A percentile compares a stretch with the other conserved stretches of the same genome.
These are phyloP conservation scores for Malurus alboscapulatus DNA, from an alignment of 2,113 vertebrate species.

Conservation along the genomic window DNA sequence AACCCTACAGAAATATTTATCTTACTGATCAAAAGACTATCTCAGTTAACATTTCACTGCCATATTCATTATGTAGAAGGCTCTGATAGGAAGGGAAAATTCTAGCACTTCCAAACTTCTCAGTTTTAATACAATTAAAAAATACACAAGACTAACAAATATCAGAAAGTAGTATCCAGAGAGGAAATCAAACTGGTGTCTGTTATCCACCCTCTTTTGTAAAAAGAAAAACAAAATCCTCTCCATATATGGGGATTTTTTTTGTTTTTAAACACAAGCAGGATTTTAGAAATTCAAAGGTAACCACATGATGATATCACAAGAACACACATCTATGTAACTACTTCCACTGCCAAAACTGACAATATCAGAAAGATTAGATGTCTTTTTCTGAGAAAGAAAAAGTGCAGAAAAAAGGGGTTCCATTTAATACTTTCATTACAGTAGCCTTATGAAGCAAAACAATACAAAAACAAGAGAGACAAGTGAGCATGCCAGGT, in stretches of 20 bases:
- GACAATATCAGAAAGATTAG: not conserved
- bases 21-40: not conserved
- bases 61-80: not conserved
- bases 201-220: not conserved
- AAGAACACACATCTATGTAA: not conserved
- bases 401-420: not conserved
- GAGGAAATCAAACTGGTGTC: not conserved
- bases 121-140: not conserved
- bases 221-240: not conserved
- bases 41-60: not conserved
- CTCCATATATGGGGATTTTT: not conserved
- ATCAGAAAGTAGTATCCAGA: not conserved
- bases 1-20: not conserved
- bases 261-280: not conserved
- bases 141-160: not conserved
- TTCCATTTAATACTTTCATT: constrained; percentile 22
- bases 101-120: not conserved
- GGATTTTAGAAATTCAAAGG: not conserved
- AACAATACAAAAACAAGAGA: not conserved
- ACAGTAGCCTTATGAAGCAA: not conserved
- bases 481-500: constrained; percentile 1
- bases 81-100: not conserved
- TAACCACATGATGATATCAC: not conserved
- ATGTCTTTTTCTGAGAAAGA: not conserved
- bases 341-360: not conserved